Evolutionary conservation across 1,140 invertebrate species (phyloP).

Genomic region (Agrypnia vestita): DNA sequence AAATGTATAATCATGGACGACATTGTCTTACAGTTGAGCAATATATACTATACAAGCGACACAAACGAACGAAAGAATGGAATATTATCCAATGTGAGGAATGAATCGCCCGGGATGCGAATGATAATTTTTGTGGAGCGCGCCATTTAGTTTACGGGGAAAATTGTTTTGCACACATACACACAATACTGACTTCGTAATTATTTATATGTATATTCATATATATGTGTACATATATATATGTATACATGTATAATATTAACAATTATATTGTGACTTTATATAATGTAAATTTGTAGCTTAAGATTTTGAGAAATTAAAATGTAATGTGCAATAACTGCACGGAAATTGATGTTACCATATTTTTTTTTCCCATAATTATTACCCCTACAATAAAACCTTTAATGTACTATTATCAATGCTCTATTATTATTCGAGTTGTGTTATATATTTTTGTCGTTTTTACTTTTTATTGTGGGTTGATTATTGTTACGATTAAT

Average conservation of each 20-base stretch:
- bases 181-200: conserved; percentile 31
- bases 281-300: conserved; percentile 58
- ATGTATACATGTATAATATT: conserved; percentile 17
- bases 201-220: conserved; percentile 31
- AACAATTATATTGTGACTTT: conserved; percentile 42
- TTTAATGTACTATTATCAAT: conserved; percentile 18
- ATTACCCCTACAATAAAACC: conserved; percentile 1
- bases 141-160: conserved; percentile 32
- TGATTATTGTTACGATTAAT: conserved; percentile 36
- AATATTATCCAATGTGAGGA: not conserved
- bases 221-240: conserved; percentile 17
- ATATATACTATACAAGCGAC: conserved; percentile 44
- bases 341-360: conserved; percentile 57
- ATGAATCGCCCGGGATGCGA: not conserved
- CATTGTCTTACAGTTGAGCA: conserved; percentile 50
- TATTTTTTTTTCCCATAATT: conserved; percentile 13
- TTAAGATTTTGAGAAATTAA: conserved; percentile 56
- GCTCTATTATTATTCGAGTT: conserved; percentile 47
- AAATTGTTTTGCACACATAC: conserved; percentile 42
- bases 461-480: conserved; percentile 48
- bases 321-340: conserved; percentile 24
- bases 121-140: not conserved
- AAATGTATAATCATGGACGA: conserved; percentile 48
- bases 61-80: conserved; percentile 21
- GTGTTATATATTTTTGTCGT: conserved; percentile 50